Conservation (phyloP, 2,113 vertebrate genomes). For the Ramphastos sulfuratus region DNA sequence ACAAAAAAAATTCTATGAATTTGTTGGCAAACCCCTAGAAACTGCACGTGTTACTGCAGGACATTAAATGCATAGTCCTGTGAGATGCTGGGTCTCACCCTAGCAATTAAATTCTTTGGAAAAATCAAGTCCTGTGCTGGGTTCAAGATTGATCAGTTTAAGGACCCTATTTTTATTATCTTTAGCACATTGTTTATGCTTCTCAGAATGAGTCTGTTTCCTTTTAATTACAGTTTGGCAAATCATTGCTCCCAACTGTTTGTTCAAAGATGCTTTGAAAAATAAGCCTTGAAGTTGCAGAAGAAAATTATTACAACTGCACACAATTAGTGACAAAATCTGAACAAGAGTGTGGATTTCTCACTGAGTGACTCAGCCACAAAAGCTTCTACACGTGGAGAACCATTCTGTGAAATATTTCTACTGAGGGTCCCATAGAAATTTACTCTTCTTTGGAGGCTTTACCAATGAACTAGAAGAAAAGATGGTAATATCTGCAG, state of each 20-base stretch:
- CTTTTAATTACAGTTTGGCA: slow-evolving; percentile 66
- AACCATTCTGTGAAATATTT: background rate
- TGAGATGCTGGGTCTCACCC: background rate
- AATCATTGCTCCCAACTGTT: slow-evolving; percentile 50
- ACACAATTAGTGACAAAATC: background rate
- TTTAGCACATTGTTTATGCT: slow-evolving; percentile 43
- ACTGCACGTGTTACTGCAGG: background rate
- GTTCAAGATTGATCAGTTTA: background rate
- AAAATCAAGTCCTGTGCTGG: background rate
- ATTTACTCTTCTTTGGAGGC: background rate
- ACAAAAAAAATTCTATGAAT: slow-evolving; percentile 48
- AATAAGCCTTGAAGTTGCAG: slow-evolving; percentile 28
- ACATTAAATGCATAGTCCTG: background rate
- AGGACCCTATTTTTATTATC: slow-evolving; percentile 41
- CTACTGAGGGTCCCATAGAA: background rate
- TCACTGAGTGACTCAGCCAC: background rate
- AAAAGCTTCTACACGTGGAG: background rate
- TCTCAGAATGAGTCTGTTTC: slow-evolving; percentile 37
- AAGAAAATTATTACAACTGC: slow-evolving; percentile 6
- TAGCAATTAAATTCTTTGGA: background rate
- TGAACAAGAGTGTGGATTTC: background rate
- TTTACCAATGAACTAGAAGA: background rate
- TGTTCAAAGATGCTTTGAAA: slow-evolving; percentile 37
- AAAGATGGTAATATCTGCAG: background rate
- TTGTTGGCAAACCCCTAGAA: slow-evolving; percentile 21